Percentiles rank a stretch among this genome's conserved stretches.
These are phyloP conservation scores for Theropithecus gelada DNA, from an alignment of 2,113 vertebrate species.

Conservation along the genomic window DNA sequence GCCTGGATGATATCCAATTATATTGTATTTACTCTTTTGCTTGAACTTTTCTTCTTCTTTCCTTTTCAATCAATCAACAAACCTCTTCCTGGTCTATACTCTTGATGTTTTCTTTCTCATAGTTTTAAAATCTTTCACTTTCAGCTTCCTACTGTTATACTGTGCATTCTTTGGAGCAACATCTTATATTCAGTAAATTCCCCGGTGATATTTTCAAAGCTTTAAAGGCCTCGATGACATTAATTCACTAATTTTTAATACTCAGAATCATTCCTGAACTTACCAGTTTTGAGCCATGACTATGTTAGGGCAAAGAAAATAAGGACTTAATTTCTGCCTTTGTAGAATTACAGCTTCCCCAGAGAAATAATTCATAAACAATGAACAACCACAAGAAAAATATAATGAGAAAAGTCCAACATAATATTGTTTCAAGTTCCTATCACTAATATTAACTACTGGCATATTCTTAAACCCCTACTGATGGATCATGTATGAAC, in stretches of 20 bases:
- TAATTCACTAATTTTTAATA: constrained; percentile 41
- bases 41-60: constrained; percentile 41
- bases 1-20: background rate
- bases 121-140: constrained; percentile 69
- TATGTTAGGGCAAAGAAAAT: constrained; percentile 17
- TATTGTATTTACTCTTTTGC: constrained; percentile 50
- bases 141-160: constrained; percentile 40
- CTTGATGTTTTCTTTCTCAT: constrained; percentile 50
- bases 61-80: constrained; percentile 55
- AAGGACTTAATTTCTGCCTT: background rate
- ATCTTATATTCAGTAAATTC: constrained; percentile 43
- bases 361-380: background rate
- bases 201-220: constrained; percentile 43
- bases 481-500: background rate
- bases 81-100: constrained; percentile 48
- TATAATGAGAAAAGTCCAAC: background rate
- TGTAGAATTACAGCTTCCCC: background rate
- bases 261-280: constrained; percentile 12
- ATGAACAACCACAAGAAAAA: background rate
- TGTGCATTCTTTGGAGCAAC: constrained; percentile 53
- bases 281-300: background rate
- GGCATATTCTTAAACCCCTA: background rate
- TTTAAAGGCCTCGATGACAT: constrained; percentile 22
- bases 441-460: background rate
- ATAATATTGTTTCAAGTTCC: constrained; percentile 1